Conservation (phyloP, 2,113 vertebrate species). For the Ammodytes dubius region DNA sequence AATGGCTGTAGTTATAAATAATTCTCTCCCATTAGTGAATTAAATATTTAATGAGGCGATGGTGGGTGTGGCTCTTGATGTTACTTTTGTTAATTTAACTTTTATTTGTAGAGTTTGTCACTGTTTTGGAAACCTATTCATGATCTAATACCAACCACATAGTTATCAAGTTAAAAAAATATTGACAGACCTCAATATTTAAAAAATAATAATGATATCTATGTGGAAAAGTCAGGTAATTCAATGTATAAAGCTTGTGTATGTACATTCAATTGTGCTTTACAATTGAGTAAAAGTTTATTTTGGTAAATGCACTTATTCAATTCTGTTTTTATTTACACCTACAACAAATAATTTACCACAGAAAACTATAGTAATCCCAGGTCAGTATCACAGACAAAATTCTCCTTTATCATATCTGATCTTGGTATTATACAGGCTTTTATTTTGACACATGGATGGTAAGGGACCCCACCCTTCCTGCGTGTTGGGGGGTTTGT, state of each 20-base stretch:
- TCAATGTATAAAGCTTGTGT: neutral
- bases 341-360: too few relatives aligned
- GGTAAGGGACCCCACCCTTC: constrained; percentile 3
- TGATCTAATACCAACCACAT: neutral
- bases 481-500: neutral
- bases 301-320: neutral
- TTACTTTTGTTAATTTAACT: neutral
- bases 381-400: too few relatives aligned
- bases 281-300: neutral
- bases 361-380: too few relatives aligned
- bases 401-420: too few relatives aligned
- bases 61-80: neutral
- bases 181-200: neutral
- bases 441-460: constrained; percentile 12
- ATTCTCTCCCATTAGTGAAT: constrained; percentile 20
- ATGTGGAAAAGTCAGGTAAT: neutral
- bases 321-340: too few relatives aligned
- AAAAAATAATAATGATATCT: too few relatives aligned
- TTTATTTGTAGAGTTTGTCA: too few relatives aligned
- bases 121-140: too few relatives aligned
- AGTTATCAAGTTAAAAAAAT: neutral
- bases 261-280: neutral
- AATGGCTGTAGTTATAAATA: constrained; percentile 32
- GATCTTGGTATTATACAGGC: neutral
- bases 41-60: constrained; percentile 47